Evolutionary conservation across 2,797 vertebrate genomes (phyloP).

Genomic region (Harpagifer antarcticus): DNA sequence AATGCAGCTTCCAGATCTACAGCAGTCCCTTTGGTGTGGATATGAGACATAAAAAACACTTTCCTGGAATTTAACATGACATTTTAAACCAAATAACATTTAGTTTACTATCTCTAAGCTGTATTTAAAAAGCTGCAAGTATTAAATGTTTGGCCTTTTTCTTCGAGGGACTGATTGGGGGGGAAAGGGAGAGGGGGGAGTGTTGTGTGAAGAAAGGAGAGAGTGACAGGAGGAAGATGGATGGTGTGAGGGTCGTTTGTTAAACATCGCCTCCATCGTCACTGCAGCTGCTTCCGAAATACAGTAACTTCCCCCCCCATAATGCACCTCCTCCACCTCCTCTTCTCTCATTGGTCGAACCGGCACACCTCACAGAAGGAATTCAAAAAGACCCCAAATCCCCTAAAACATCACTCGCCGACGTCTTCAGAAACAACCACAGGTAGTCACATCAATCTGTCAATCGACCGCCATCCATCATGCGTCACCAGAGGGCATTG

Average conservation of each 20-base stretch:
- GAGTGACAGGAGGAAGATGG: background rate
- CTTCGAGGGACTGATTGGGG: no score
- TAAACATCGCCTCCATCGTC: slow-evolving; percentile 27
- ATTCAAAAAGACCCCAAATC: slow-evolving; percentile 7
- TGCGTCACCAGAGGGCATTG: slow-evolving; percentile 13
- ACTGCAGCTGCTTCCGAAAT: slow-evolving; percentile 28
- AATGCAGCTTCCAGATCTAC: no score
- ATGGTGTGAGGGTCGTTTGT: slow-evolving; percentile 10
- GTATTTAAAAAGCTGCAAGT: no score
- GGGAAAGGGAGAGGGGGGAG: background rate
- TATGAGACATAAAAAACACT: no score
- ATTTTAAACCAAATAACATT: no score
- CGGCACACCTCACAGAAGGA: background rate
- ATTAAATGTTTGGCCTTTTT: no score
- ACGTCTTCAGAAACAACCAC: slow-evolving; percentile 9
- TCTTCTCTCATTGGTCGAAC: background rate
- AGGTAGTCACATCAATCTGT: slow-evolving; percentile 33
- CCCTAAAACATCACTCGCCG: slow-evolving; percentile 16
- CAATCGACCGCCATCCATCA: slow-evolving; percentile 20
- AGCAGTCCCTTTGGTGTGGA: no score
- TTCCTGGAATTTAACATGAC: no score
- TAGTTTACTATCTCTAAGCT: no score
- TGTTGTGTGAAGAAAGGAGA: background rate
- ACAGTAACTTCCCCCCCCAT: background rate
- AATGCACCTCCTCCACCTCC: background rate